phyloP scores from a whole-genome alignment of 1,140 invertebrate genomes.

The Melitaea cinxia region DNA sequence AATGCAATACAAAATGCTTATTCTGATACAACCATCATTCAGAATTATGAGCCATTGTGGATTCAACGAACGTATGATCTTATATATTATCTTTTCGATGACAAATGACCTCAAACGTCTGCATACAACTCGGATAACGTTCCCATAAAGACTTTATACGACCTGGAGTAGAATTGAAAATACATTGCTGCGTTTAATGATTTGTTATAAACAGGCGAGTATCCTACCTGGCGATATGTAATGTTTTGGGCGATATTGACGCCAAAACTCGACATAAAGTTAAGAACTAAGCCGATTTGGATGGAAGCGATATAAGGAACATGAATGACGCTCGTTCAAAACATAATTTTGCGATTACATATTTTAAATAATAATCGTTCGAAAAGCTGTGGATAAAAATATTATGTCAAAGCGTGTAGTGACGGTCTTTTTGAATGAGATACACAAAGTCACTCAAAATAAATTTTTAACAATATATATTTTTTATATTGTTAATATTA shows the following conservation, averaged over 20 bases:
- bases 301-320: constrained; percentile 61
- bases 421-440: too few relatives aligned
- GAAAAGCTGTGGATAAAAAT: constrained; percentile 52
- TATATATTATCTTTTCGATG: constrained; percentile 68
- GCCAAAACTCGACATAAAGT: constrained; percentile 34
- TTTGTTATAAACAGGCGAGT: constrained; percentile 7
- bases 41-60: constrained; percentile 65
- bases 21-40: constrained; percentile 15
- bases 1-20: background rate
- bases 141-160: constrained; percentile 26
- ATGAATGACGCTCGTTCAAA: constrained; percentile 68
- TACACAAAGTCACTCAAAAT: too few relatives aligned
- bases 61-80: constrained; percentile 63
- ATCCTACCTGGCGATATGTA: constrained; percentile 17
- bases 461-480: too few relatives aligned
- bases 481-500: too few relatives aligned
- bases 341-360: constrained; percentile 57
- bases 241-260: constrained; percentile 25
- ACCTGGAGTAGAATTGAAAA: constrained; percentile 19
- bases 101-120: constrained; percentile 68
- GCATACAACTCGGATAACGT: constrained; percentile 42
- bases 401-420: constrained; percentile 35
- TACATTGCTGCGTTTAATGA: constrained; percentile 48
- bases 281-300: constrained; percentile 73
- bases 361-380: constrained; percentile 49